Evolutionary conservation across 2,113 vertebrate genomes (phyloP).

Genomic region (Myrmophylax atrothorax): DNA sequence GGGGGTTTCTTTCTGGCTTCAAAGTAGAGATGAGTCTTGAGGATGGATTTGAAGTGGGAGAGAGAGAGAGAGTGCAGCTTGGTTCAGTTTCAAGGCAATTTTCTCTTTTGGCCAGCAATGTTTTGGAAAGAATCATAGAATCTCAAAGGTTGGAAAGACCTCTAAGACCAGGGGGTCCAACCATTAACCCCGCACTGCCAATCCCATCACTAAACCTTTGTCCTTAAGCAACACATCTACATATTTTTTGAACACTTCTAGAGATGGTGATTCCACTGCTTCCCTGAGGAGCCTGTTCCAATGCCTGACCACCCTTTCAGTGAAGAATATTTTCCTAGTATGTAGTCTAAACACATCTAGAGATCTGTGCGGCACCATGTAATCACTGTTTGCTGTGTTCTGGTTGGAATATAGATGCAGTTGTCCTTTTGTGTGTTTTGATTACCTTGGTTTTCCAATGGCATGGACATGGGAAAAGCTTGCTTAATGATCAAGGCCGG

Average conservation of each 20-base stretch:
- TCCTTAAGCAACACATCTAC: neutral
- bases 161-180: neutral
- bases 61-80: neutral
- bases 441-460: neutral
- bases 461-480: neutral
- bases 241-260: neutral
- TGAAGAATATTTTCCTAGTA: neutral
- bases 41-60: neutral
- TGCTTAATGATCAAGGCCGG: neutral
- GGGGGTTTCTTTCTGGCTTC: neutral
- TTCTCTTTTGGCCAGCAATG: neutral
- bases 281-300: neutral
- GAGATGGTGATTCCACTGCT: neutral
- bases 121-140: neutral
- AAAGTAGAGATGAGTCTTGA: neutral
- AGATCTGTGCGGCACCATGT: neutral
- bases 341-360: neutral
- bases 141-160: neutral
- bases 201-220: neutral
- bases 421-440: neutral
- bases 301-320: neutral
- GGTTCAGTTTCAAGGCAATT: neutral
- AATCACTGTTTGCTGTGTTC: neutral
- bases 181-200: neutral
- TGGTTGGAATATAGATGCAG: neutral